Evolutionary conservation across 2,797 vertebrate species (phyloP).

Genomic region (Orientallactaga sibirica): DNA sequence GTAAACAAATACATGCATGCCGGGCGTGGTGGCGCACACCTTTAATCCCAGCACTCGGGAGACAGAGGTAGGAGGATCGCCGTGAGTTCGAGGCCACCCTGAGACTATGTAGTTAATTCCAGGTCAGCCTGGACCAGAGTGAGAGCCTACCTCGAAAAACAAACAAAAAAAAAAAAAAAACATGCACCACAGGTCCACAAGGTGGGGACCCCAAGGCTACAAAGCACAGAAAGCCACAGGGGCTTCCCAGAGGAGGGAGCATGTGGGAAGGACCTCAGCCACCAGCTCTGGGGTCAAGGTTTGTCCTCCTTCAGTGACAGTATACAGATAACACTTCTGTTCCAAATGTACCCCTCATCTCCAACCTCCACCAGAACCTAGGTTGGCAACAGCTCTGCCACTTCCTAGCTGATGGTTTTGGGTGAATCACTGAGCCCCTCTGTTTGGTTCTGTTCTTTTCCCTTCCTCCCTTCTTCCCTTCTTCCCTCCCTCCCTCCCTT

Average conservation of each 20-base stretch:
- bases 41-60: no score
- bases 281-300: background rate
- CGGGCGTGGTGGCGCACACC: no score
- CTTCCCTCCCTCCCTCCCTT: no score
- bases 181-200: rapidly evolving
- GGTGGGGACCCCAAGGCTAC: background rate
- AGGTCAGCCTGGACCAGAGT: no score
- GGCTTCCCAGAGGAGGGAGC: background rate
- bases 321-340: background rate
- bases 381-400: rapidly evolving
- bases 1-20: rapidly evolving
- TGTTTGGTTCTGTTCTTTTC: background rate
- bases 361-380: background rate
- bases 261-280: background rate
- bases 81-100: no score
- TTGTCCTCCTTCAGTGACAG: no score
- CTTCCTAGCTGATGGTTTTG: background rate
- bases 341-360: background rate
- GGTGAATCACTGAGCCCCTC: background rate
- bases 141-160: no score
- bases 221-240: no score
- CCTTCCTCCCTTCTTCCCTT: no score
- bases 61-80: no score
- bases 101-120: no score
- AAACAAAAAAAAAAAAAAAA: no score